Evolutionary conservation across 2,797 vertebrate genomes (phyloP).

Genomic region (Cossypha dichroa): DNA sequence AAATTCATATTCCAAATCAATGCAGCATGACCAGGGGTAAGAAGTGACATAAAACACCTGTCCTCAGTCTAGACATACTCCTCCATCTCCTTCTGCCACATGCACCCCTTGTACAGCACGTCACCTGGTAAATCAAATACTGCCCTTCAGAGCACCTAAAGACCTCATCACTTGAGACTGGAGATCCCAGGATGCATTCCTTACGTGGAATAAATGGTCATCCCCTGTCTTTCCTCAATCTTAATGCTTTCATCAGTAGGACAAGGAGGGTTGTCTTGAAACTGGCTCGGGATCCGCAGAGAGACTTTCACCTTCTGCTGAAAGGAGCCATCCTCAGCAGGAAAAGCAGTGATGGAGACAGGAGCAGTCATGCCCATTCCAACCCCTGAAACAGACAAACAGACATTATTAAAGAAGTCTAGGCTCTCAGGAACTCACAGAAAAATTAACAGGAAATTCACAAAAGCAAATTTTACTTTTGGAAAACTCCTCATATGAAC

Average conservation of each 20-base stretch:
- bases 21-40: neutral
- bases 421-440: neutral
- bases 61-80: neutral
- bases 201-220: constrained; percentile 89
- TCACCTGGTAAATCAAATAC: neutral
- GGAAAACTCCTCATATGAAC: neutral
- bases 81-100: neutral
- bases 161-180: neutral
- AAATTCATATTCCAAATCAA: neutral
- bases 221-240: constrained; percentile 84
- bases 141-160: neutral
- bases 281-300: constrained; percentile 83
- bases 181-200: neutral
- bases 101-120: neutral
- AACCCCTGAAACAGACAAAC: constrained; percentile 70
- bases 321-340: constrained; percentile 83
- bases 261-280: constrained; percentile 81
- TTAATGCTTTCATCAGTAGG: constrained; percentile 81
- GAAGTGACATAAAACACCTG: neutral
- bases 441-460: neutral
- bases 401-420: neutral
- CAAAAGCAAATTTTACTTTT: neutral
- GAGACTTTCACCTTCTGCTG: constrained; percentile 85
- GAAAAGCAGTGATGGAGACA: constrained; percentile 86
- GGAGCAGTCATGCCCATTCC: constrained; percentile 90